Percentiles rank a stretch among this genome's conserved stretches.
Evolutionary conservation across 2,113 vertebrate genomes (phyloP).

Genomic region (Vidua chalybeata): DNA sequence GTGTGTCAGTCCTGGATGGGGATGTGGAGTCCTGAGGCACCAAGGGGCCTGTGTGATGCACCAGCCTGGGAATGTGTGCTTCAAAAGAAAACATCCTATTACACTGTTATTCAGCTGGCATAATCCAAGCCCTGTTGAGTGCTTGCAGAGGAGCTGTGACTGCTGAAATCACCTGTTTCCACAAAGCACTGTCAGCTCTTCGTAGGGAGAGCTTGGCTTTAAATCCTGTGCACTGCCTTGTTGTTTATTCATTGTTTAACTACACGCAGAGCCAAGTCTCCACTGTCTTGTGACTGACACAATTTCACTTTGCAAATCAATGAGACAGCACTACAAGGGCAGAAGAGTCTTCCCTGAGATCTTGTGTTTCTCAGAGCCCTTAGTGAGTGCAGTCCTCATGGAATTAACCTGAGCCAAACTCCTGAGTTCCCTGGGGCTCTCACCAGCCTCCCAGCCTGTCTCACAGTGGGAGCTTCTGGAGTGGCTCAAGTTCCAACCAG

Average conservation of each 20-base stretch:
- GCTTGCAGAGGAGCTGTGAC: neutral
- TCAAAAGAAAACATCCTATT: neutral
- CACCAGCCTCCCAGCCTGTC: neutral
- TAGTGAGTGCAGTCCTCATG: neutral
- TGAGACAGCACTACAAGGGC: neutral
- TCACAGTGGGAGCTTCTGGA: neutral
- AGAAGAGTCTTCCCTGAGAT: neutral
- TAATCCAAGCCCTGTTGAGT: neutral
- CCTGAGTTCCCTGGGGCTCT: neutral
- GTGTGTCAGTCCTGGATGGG: neutral
- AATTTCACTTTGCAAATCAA: neutral
- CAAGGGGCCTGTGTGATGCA: neutral
- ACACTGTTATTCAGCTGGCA: neutral
- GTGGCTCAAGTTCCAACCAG: neutral
- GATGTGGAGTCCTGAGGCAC: neutral
- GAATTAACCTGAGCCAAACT: neutral
- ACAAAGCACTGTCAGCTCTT: neutral
- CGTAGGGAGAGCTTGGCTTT: neutral
- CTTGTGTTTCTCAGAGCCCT: neutral
- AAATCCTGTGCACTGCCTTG: neutral
- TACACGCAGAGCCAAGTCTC: neutral
- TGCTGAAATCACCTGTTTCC: neutral
- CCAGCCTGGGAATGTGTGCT: neutral
- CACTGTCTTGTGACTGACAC: neutral
- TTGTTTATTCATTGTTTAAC: constrained; percentile 1